Evolutionary conservation across 1,140 invertebrate genomes (phyloP), one percentile per base, ranked within the genome.

Genomic region (Stegodyphus dumicola): DNA sequence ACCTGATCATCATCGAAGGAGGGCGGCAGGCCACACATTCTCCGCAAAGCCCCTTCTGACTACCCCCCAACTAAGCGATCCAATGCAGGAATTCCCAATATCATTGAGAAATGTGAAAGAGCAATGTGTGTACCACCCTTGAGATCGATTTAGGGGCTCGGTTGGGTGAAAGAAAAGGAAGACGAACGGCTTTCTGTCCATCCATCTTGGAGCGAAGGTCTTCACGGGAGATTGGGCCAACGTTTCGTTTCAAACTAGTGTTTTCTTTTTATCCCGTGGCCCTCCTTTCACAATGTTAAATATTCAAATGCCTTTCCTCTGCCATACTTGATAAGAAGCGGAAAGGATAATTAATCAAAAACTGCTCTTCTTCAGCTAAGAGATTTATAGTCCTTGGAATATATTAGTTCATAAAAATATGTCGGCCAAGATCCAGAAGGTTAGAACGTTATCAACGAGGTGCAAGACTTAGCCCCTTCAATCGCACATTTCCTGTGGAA

Each of bases 281-380:
- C 33, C 33, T 33, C 33, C 33, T 33, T 33, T 33, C 33, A 33
- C 33, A 33, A 33, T 54, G 75, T 79, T 79, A 79, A 79, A 79
- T 79, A 79, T 79, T 79, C 77, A 79, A 79, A 70, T 79, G 65
- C 66, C 66, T 70, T 54, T 18, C 18, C 60, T 67, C 76, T 52
- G 51, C 51, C 48, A 49, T 65, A 64, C 76, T 17, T 79, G 78
- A 81, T 81, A 81, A 81, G 78, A 69, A 71, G 78, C 73, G 71
- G 73, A 81, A 81, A 73, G 78, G 78, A 81, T 81, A 73, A 81
- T 81, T 81, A 81, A 81, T 81, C 78, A 81, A 81, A 81, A 73
- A 73, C 70, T 70, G 51, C 70, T 79, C 67, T 56, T 70, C 65
- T 54, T 51, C 33, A 33, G 33, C 33, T 33, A 33, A 33, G 33